Base-by-base conservation (phyloP, 2,113 vertebrate genomes). In the Nicator chloris region DNA sequence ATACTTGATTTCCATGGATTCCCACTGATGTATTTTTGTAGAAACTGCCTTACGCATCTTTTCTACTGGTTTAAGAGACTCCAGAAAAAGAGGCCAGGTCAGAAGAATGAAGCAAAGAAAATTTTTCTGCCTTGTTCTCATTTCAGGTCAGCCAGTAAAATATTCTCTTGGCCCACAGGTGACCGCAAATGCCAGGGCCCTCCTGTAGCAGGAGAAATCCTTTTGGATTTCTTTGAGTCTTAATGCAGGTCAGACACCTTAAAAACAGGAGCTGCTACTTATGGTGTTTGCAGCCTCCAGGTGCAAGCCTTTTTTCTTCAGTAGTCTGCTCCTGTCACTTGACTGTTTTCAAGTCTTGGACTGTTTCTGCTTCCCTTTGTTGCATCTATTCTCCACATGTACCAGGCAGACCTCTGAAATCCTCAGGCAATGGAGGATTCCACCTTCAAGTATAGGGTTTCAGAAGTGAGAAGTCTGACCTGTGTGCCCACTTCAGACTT, bases 221-320 rank as follows among this genome's bases (percentile, higher is more conserved):
- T 54, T 82, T 57, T 30, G 33, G 44, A 22, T 94, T 94, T 81
- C 14, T 92, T 92, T 88, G n/a, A 59, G 18, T 72, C 53, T 76
- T 79, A 56, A n/a, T 44, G 21, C 15, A 26, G 69, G 37, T 94
- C 80, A 91, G 54, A 23, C 28, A 50, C 63, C 47, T 53, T 50
- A 77, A 82, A 80, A 92, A 65, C 30, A 63, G 42, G 72, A 82
- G 28, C 50, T 86, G 44, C 51, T 82, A 3, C n/a, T 78, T 59
- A 19, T 0, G 3, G 16, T 65, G 19, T 54, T 88, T 7, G 21
- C 24, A 66, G 50, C 50, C 47, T 85, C 53, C 50, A 90, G 33
- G 42, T 79, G 54, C 26, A 50, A 87, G 10, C 30, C 28, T 91
- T 47, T 40, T n/a, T 89, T 79, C 40, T 91, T 82, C 65, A 23